Percentiles rank a stretch among this genome's conserved stretches.
phyloP scores from a whole-genome alignment of 2,113 vertebrate genomes.

The Patagioenas fasciata region DNA sequence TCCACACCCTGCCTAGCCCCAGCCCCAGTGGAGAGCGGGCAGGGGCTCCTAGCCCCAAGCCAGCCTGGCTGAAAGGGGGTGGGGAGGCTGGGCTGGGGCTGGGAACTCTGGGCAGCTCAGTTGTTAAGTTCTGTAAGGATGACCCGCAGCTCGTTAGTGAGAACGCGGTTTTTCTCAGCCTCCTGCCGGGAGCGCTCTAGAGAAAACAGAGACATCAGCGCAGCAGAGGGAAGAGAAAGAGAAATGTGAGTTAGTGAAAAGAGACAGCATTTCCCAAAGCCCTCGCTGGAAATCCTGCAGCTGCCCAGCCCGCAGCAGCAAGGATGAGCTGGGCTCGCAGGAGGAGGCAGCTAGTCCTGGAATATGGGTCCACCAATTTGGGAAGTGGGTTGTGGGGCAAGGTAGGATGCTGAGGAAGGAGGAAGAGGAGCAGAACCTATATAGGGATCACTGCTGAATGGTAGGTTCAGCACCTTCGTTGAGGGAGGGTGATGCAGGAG shows the following conservation, averaged over 20 bases:
- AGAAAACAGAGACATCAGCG: constrained; percentile 38
- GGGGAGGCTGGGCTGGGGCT: neutral
- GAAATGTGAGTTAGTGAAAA: constrained; percentile 69
- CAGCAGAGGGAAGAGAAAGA: constrained; percentile 65
- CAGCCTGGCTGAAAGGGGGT: neutral
- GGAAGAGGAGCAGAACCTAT: neutral
- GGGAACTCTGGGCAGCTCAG: constrained; percentile 36
- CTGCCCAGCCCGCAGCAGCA: neutral
- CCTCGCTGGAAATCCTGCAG: neutral
- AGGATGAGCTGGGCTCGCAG: neutral
- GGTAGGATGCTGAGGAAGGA: neutral
- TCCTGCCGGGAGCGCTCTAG: constrained; percentile 72
- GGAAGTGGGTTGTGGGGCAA: neutral
- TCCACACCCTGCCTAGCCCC: neutral
- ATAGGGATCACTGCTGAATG: neutral
- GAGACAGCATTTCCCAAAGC: neutral
- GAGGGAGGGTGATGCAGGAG: neutral
- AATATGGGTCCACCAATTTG: neutral
- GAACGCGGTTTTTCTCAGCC: constrained; percentile 72
- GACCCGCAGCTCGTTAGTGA: constrained; percentile 72
- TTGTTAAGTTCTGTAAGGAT: constrained; percentile 75
- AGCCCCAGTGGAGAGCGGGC: fast-evolving
- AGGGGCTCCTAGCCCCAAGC: neutral
- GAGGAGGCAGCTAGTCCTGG: neutral
- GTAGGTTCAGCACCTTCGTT: neutral